phyloP scores from a whole-genome alignment of 2,888 invertebrate species.

The Sinodicranocentrus sp. region DNA sequence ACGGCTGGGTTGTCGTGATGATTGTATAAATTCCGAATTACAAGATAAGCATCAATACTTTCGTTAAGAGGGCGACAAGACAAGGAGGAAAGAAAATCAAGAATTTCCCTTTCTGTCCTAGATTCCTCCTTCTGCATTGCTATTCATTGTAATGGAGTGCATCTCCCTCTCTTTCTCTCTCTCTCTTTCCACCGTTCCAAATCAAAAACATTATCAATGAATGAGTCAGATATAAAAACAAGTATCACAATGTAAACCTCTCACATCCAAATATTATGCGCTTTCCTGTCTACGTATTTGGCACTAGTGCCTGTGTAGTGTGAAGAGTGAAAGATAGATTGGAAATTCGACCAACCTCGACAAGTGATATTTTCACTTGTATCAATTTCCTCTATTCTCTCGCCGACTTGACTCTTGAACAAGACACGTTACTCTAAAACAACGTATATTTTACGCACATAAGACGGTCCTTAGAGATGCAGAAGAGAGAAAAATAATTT shows the following conservation, averaged over 20 bases:
- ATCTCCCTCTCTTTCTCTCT: background rate
- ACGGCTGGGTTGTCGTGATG: constrained; percentile 4
- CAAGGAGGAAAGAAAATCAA: background rate
- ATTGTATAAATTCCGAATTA: constrained; percentile 14
- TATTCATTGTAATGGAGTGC: background rate
- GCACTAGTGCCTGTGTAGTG: background rate
- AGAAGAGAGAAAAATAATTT: constrained; percentile 14
- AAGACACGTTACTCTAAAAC: constrained; percentile 45
- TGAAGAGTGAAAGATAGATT: constrained; percentile 53
- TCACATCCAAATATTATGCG: too few relatives aligned
- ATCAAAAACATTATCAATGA: constrained; percentile 29
- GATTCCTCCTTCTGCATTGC: background rate
- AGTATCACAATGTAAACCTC: too few relatives aligned
- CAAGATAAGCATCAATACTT: background rate
- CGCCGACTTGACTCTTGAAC: constrained; percentile 27
- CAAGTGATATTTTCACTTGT: constrained; percentile 59
- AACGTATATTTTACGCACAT: constrained; percentile 25
- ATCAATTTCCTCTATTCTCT: constrained; percentile 36
- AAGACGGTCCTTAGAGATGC: background rate
- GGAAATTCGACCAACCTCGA: constrained; percentile 50
- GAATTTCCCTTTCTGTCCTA: background rate
- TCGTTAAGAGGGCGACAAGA: background rate
- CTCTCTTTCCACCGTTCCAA: background rate
- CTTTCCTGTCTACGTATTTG: too few relatives aligned
- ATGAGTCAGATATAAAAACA: constrained; percentile 4